These are phyloP conservation scores for Heterocephalus glaber DNA, from an alignment of 2,113 vertebrate species.

Conservation along the genomic window DNA sequence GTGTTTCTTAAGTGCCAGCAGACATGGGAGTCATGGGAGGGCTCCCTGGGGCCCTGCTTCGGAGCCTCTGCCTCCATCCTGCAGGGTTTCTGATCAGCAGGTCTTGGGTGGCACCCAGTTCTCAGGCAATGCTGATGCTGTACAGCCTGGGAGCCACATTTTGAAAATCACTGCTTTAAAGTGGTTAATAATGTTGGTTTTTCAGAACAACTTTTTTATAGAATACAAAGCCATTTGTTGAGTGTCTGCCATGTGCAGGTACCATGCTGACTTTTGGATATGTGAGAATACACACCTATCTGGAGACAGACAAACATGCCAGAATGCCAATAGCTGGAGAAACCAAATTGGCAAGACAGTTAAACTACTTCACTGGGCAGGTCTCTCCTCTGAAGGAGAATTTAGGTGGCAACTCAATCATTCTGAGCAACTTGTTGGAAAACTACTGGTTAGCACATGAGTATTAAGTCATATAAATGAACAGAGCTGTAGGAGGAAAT, in stretches of 20 bases:
- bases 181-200: neutral
- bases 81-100: neutral
- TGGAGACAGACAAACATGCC: conserved; percentile 36
- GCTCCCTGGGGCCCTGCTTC: neutral
- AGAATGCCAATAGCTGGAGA: conserved; percentile 19
- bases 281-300: neutral
- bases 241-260: neutral
- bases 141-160: neutral
- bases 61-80: accelerated
- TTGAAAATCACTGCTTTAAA: conserved; percentile 11
- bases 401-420: conserved; percentile 13
- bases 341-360: conserved; percentile 27
- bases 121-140: neutral
- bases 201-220: neutral
- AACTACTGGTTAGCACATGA: neutral
- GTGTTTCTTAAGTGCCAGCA: neutral
- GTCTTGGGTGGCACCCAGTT: neutral
- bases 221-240: neutral
- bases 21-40: neutral
- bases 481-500: neutral
- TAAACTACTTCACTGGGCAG: neutral
- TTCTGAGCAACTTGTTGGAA: conserved; percentile 1
- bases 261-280: neutral
- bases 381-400: neutral
- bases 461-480: neutral